A percentile compares a stretch with the other conserved stretches of the same genome.
Evolutionary conservation across 2,113 vertebrate species (phyloP).

Genomic region (Pseudois nayaur): DNA sequence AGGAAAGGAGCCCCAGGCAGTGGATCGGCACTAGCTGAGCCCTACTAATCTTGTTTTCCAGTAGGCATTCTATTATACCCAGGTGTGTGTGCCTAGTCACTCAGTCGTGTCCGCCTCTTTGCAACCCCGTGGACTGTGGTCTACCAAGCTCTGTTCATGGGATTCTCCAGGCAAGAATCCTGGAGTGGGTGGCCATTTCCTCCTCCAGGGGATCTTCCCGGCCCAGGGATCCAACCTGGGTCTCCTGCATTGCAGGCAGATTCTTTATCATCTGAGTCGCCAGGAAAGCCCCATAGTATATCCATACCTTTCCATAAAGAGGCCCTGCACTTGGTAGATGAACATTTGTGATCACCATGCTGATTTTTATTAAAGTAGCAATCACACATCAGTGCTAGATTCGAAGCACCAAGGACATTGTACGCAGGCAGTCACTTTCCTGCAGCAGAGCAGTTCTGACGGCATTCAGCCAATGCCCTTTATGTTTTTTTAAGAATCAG

Average conservation of each 20-base stretch:
- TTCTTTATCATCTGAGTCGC: background rate
- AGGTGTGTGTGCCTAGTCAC: background rate
- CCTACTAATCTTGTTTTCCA: background rate
- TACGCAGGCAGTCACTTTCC: background rate
- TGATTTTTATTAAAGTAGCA: background rate
- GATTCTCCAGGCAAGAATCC: background rate
- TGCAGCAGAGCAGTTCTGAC: background rate
- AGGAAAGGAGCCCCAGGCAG: background rate
- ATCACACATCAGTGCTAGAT: background rate
- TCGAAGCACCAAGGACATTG: background rate
- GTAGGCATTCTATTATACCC: background rate
- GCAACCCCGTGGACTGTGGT: background rate
- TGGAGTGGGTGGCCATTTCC: background rate
- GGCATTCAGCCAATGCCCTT: background rate
- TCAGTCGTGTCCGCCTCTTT: accelerated
- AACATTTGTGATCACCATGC: background rate
- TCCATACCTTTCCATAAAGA: background rate
- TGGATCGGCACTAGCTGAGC: background rate
- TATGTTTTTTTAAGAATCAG: background rate
- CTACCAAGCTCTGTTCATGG: background rate
- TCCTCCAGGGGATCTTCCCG: background rate
- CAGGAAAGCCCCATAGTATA: background rate
- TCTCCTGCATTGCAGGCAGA: background rate
- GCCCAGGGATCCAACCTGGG: background rate
- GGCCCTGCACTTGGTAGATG: background rate